Base-by-base conservation (phyloP, 2,113 vertebrate genomes). In the Laticauda colubrina region DNA sequence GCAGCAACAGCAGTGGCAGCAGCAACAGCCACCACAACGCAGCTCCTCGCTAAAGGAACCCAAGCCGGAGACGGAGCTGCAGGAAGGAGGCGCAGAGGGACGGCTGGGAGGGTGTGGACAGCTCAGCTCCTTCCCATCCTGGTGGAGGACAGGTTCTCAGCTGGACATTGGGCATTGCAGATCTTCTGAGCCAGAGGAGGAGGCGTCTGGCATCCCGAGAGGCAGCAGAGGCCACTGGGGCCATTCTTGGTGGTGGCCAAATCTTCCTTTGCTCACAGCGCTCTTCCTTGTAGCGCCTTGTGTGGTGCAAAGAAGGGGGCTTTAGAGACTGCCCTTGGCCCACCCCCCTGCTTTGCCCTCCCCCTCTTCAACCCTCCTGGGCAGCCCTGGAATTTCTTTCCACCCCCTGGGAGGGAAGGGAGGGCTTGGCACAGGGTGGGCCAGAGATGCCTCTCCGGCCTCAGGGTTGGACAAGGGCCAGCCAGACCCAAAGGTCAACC, bases 381-480 rank as follows among this genome's bases (percentile, higher is more conserved):
- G 48, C 59, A 61, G 69, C 54, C 20, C 3, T 57, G n/a, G 43
- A 9, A 61, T 91, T 91, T 87, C 54, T 2, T n/a, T 56, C 55
- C 15, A 48, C 45, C 1, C 23, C 29, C 20, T 3, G 61, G 29
- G 89, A 75, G 29, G 29, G 11, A 26, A 15, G 88, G 91, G 26
- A 69, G 85, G 29, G 18, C 85, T 29, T 29, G 97, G 96, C 97
- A 96, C 64, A 69, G 94, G 96, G 96, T 96, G 97, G 97, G 97
- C 96, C 97, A 96, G 96, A 96, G 94, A 97, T 98, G 98, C 97
- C 97, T 96, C 97, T 98, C 98, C 98, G 95, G 96, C 96, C 95
- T 94, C 94, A 96, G 97, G 97, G 97, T 97, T 97, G 97, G 98
- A 96, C 96, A 97, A 95, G 94, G 98, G 97, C 97, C 97, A 97